Base-by-base conservation (phyloP, 1,140 invertebrate species). In the Bombus confusus region DNA sequence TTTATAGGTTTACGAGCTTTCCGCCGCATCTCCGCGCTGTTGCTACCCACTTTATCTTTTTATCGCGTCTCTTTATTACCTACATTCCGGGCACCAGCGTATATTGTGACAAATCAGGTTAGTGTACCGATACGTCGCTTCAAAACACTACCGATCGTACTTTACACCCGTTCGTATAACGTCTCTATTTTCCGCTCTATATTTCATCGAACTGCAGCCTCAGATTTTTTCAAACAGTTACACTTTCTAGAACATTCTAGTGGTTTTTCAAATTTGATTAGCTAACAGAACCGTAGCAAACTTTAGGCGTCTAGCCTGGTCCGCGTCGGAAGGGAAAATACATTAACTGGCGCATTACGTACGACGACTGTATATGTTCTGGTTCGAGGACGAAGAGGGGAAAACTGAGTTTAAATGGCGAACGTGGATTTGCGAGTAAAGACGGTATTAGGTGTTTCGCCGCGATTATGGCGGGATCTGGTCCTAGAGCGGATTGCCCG, bases 361-460 rank as follows among this genome's bases (percentile, higher is more conserved):
- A 82, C 74, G 52, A 31, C n/a, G 59, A 62, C 62, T 79, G 62
- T 85, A 85, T 88, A 88, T 88, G 75, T 88, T 81, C 80, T 75
- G 47, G 28, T 78, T 59, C 39, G n/a, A 25, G 52, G 25, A 72
- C 25, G 52, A 84, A 76, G n/a, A 4, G 39, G 8, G 82, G 62
- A 78, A 80, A 73, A 28, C 68, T 43, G 80, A 73, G 86, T 77
- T 90, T 80, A 83, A 76, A 83, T 37, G 47, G 74, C 47, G 75
- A 85, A 87, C 82, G 59, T 77, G 82, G 73, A 88, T 88, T 88
- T 80, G 87, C 82, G 77, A 85, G 82, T 31, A 68, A 74, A 82
- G n/a, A 59, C 57, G 83, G 62, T 78, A 87, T 88, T 88, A 88
- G 86, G 81, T 72, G 76, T 88, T 85, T 47, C 57, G 73, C 72